Percentiles rank a stretch among this genome's conserved stretches.
phyloP scores from a whole-genome alignment of 2,113 vertebrate species.

The Brienomyrus brachyistius region DNA sequence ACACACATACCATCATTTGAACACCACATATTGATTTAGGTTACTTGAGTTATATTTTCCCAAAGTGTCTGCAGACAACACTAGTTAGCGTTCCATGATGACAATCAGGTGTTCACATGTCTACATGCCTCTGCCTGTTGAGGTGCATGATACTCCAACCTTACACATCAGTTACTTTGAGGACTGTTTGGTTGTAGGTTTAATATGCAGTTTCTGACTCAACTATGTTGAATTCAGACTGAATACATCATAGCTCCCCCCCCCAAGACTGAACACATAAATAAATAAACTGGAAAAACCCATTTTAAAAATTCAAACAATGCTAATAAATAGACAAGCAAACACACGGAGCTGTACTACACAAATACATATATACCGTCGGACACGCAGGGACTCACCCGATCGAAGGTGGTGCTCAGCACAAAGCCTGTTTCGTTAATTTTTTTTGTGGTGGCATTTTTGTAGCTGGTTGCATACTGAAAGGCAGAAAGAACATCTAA shows the following conservation, averaged over 20 bases:
- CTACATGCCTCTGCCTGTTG: background rate
- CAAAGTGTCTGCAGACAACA: background rate
- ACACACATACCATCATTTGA: background rate
- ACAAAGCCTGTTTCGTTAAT: background rate
- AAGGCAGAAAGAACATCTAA: background rate
- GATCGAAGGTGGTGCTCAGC: constrained; percentile 38
- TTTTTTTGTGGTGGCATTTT: constrained; percentile 27
- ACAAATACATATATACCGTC: background rate
- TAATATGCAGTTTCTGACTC: background rate
- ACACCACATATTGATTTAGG: background rate
- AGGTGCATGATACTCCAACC: background rate
- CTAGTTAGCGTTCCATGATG: too few relatives aligned
- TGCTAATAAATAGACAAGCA: background rate
- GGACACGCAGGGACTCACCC: constrained; percentile 48
- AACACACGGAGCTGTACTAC: background rate
- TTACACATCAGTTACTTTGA: background rate
- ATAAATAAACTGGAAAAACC: background rate
- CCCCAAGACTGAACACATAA: background rate
- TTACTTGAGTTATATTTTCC: background rate
- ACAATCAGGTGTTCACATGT: too few relatives aligned
- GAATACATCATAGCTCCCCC: background rate
- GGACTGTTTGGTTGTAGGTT: background rate
- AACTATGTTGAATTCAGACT: background rate
- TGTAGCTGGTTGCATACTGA: constrained; percentile 67
- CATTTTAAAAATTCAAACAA: background rate